phyloP scores from a whole-genome alignment of 2,113 vertebrate species.

The Lepidothrix coronata region DNA sequence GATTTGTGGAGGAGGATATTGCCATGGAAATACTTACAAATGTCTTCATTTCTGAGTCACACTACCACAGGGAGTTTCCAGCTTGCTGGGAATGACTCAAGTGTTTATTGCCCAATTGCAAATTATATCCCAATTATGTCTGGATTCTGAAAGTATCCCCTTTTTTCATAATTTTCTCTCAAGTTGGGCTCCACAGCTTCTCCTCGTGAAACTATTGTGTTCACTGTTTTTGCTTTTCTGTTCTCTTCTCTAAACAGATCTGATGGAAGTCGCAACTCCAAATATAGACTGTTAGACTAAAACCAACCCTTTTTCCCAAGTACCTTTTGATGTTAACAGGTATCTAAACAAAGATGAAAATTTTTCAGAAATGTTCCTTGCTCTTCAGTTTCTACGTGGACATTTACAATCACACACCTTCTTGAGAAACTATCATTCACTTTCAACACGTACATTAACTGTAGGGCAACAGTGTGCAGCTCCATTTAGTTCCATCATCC shows the following conservation, averaged over 20 bases:
- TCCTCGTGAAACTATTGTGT: not conserved
- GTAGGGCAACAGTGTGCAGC: too few relatives aligned
- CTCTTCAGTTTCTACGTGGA: not conserved
- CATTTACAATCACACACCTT: not conserved
- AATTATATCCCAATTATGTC: conserved; percentile 11
- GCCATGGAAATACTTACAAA: conserved; percentile 46
- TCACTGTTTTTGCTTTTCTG: not conserved
- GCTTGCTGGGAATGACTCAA: conserved; percentile 32
- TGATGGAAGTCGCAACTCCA: not conserved
- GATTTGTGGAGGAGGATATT: not conserved
- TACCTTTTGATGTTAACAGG: not conserved
- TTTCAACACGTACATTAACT: not conserved
- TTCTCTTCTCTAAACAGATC: not conserved
- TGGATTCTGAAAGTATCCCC: not conserved
- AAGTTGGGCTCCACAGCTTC: not conserved
- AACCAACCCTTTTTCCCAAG: not conserved
- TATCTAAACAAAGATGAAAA: not conserved
- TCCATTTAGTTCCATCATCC: not conserved
- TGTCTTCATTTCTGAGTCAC: conserved; percentile 46
- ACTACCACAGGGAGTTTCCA: conserved; percentile 30
- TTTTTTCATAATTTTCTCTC: not conserved
- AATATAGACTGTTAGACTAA: not conserved
- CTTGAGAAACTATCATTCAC: not conserved
- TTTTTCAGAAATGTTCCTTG: not conserved
- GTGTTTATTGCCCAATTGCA: conserved; percentile 3